These are phyloP conservation scores for Sebastes variabilis DNA, from an alignment of 2,797 vertebrate genomes.

Conservation along the genomic window DNA sequence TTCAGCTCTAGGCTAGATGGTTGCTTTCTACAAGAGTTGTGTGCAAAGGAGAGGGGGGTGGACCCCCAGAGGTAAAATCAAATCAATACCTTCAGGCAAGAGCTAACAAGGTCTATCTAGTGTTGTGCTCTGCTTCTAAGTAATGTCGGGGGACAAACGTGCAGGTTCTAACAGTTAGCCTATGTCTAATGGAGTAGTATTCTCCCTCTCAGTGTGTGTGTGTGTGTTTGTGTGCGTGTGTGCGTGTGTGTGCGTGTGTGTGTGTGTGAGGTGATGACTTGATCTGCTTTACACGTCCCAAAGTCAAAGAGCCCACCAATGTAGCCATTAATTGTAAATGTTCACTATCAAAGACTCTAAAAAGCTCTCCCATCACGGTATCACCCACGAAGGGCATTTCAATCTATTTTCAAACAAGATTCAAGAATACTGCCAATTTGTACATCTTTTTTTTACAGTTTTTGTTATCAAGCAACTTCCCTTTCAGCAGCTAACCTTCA, in stretches of 20 bases:
- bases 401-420: neutral
- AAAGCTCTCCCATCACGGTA: neutral
- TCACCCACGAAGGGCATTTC: neutral
- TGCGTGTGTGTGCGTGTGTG: neutral
- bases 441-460: neutral
- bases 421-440: neutral
- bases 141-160: conserved; percentile 65
- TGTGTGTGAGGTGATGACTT: neutral
- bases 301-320: neutral
- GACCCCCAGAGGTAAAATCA: conserved; percentile 68
- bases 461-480: neutral
- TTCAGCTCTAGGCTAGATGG: conserved; percentile 25
- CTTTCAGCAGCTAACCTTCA: neutral
- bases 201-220: neutral
- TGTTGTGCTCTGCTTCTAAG: conserved; percentile 61
- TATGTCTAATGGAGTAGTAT: conserved; percentile 39
- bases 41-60: conserved; percentile 15
- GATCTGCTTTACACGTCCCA: conserved; percentile 17
- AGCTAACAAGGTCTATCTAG: conserved; percentile 76
- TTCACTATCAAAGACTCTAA: neutral
- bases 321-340: neutral
- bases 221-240: neutral
- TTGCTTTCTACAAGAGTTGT: conserved; percentile 25
- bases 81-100: conserved; percentile 74
- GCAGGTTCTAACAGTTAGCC: conserved; percentile 42